phyloP scores from a whole-genome alignment of 53 echinoderm and acorn worm species.

The Arbacia lixula region DNA sequence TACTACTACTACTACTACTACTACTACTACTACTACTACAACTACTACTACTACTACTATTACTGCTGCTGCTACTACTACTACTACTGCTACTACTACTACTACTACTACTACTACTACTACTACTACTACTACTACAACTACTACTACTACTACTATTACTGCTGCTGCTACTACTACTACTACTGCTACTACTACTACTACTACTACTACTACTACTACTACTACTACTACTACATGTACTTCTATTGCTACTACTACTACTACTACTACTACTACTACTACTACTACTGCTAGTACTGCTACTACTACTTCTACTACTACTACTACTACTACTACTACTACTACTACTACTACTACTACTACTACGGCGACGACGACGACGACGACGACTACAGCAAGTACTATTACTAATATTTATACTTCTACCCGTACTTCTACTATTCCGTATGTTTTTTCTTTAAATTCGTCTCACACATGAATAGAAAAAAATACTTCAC shows the following conservation, averaged over 20 bases:
- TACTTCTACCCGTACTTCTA: not conserved
- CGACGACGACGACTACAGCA: not conserved
- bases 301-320: not conserved
- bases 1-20: conserved; percentile 12
- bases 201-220: not conserved
- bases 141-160: not conserved
- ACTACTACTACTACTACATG: conserved; percentile 5
- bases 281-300: not conserved
- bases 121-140: not conserved
- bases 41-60: conserved; percentile 4
- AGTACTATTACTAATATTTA: not conserved
- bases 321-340: not conserved
- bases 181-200: not conserved
- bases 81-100: not conserved
- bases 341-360: not conserved
- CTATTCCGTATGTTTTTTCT: too few species aligned
- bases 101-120: not conserved
- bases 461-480: too few species aligned
- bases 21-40: conserved; percentile 6
- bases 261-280: conserved; percentile 4
- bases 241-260: not conserved
- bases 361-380: not conserved
- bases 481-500: too few species aligned
- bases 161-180: not conserved
- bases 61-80: not conserved